A percentile compares a stretch with the other conserved stretches of the same genome.
These are phyloP conservation scores for Crotalus tigris DNA, from an alignment of 2,113 vertebrate species.

Conservation along the genomic window DNA sequence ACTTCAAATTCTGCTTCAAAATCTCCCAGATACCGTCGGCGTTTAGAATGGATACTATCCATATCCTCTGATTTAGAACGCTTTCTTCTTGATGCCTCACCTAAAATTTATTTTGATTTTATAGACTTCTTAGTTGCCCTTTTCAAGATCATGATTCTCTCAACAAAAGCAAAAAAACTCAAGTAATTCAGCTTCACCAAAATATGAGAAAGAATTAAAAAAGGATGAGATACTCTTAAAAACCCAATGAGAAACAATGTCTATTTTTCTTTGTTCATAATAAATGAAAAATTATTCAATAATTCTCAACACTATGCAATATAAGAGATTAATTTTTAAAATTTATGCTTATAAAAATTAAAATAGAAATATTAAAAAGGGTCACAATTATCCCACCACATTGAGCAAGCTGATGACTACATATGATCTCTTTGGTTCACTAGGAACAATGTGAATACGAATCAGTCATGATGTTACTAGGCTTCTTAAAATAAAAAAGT, in stretches of 20 bases:
- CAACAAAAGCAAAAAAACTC: background rate
- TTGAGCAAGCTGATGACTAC: background rate
- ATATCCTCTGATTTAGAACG: conserved; percentile 80
- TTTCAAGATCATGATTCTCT: background rate
- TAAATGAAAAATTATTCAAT: background rate
- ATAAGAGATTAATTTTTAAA: background rate
- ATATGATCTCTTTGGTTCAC: background rate
- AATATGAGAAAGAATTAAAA: background rate
- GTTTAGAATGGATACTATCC: conserved; percentile 73
- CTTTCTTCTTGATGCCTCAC: conserved; percentile 73
- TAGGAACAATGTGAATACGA: background rate
- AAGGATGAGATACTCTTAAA: conserved; percentile 22
- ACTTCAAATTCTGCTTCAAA: conserved; percentile 91
- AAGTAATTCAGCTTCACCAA: background rate
- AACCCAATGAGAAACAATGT: background rate
- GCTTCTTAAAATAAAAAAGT: background rate
- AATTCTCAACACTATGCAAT: background rate
- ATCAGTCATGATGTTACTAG: background rate
- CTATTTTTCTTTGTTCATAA: background rate
- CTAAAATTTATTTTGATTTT: conserved; percentile 47
- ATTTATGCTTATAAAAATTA: background rate
- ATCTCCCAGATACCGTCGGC: conserved; percentile 71
- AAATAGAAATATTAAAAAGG: background rate
- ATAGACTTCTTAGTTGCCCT: background rate
- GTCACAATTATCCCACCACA: background rate